These are phyloP conservation scores for Sylvilagus floridanus DNA, from an alignment of 2,797 vertebrate species.

Conservation along the genomic window DNA sequence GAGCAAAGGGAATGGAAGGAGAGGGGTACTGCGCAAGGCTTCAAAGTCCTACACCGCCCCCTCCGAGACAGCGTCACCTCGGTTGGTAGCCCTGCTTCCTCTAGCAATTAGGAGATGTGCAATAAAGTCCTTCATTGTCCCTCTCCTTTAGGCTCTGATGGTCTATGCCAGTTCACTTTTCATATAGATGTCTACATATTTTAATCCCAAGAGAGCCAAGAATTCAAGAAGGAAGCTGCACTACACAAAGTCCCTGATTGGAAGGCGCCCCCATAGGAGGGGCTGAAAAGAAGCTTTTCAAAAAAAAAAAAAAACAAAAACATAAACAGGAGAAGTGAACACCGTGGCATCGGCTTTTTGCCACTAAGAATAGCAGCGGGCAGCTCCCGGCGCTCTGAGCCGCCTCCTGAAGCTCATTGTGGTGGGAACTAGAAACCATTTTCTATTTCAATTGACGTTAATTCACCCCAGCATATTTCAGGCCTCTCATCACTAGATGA, in stretches of 20 bases:
- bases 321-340: conserved; percentile 70
- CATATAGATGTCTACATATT: not conserved
- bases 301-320: conserved; percentile 76
- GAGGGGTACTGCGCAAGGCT: not conserved
- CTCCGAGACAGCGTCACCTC: not conserved
- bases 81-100: not conserved
- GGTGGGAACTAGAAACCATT: conserved; percentile 72
- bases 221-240: conserved; percentile 39
- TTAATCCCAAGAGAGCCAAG: not conserved
- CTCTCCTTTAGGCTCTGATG: conserved; percentile 24
- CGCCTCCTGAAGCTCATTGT: conserved; percentile 65
- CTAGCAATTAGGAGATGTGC: not conserved
- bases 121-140: conserved; percentile 8
- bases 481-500: conserved; percentile 77
- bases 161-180: not conserved
- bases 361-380: conserved; percentile 67
- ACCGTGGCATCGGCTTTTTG: not conserved
- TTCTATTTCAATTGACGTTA: conserved; percentile 80
- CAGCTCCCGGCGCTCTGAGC: not conserved
- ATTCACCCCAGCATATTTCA: conserved; percentile 74
- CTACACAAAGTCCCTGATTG: conserved; percentile 65
- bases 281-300: conserved; percentile 58
- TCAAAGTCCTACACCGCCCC: not conserved
- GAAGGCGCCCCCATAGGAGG: conserved; percentile 43
- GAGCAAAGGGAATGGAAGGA: not conserved